phyloP scores from a whole-genome alignment of 2,797 vertebrate species.

The Phrynocephalus forsythii region DNA sequence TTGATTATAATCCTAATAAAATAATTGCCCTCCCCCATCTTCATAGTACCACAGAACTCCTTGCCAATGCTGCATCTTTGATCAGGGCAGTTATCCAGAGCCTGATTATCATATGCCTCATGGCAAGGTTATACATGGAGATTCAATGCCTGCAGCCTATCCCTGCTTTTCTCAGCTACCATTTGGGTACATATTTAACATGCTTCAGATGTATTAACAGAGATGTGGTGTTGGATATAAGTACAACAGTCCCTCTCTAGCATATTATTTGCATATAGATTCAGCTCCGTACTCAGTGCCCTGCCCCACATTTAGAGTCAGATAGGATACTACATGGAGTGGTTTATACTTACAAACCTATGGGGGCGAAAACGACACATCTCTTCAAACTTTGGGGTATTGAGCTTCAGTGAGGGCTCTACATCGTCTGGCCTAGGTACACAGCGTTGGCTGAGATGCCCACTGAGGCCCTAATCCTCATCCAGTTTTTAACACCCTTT shows the following conservation, averaged over 20 bases:
- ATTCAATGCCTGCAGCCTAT: background rate
- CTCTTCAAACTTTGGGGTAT: no score
- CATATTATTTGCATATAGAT: background rate
- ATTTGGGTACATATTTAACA: background rate
- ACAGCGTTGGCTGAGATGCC: background rate
- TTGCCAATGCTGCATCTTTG: background rate
- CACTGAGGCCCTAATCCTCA: background rate
- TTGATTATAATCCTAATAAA: background rate
- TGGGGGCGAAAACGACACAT: no score
- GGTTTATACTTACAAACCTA: no score
- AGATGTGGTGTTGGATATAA: background rate
- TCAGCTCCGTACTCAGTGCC: no score
- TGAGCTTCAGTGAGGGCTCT: no score
- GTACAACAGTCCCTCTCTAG: background rate
- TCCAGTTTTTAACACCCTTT: background rate
- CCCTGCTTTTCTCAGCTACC: background rate
- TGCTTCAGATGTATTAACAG: background rate
- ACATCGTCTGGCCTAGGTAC: no score
- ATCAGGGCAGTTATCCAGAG: background rate
- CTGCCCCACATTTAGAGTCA: no score
- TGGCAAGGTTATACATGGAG: background rate
- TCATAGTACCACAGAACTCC: background rate
- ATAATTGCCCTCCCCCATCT: background rate
- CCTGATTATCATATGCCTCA: background rate
- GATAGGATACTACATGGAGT: no score